Percentiles rank a stretch among this genome's conserved stretches.
Conservation (phyloP, 2,113 vertebrate genomes). For the Uria lomvia region DNA sequence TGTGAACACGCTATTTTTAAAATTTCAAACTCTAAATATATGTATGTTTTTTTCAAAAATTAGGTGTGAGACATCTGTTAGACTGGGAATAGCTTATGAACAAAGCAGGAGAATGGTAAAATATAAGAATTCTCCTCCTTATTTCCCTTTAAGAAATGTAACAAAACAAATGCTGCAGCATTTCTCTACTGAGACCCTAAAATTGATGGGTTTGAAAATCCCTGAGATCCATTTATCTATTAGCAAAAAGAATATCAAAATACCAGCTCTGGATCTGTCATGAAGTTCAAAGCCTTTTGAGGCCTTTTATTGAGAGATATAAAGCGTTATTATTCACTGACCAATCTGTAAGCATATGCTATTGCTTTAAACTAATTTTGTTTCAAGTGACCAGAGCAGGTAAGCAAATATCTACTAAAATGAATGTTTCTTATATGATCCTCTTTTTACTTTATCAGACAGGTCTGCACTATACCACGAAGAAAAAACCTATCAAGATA, state of each 20-base stretch:
- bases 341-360: not conserved
- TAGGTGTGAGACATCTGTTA: not conserved
- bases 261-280: not conserved
- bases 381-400: not conserved
- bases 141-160: not conserved
- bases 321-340: not conserved
- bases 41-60: not conserved
- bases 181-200: not conserved
- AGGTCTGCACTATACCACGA: not conserved
- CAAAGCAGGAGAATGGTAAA: not conserved
- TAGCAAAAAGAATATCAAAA: not conserved
- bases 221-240: not conserved
- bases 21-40: not conserved
- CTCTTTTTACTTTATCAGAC: not conserved
- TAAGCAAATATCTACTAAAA: not conserved
- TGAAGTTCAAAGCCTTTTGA: not conserved
- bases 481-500: not conserved
- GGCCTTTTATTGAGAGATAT: not conserved
- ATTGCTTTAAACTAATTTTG: slow-evolving; percentile 1
- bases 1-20: not conserved
- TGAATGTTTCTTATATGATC: not conserved
- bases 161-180: not conserved
- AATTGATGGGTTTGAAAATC: not conserved
- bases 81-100: not conserved
- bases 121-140: not conserved